Percentiles rank a stretch among this genome's conserved stretches.
phyloP scores from a whole-genome alignment of 1,140 invertebrate genomes.

The Heliconius himera region DNA sequence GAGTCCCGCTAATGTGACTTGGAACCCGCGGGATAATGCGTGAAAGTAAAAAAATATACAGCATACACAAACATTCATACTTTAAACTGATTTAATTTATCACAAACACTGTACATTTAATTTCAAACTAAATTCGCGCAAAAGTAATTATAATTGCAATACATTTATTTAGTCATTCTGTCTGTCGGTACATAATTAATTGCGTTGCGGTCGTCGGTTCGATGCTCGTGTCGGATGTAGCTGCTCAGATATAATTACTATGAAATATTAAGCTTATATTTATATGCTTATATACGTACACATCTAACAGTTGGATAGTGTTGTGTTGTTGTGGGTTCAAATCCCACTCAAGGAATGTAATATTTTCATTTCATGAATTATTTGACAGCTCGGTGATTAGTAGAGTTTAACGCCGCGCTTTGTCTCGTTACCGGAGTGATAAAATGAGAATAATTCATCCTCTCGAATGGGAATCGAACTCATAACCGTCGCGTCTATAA shows the following conservation, averaged over 20 bases:
- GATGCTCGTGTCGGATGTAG: conserved; percentile 30
- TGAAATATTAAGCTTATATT: conserved; percentile 21
- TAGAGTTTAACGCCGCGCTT: too few species aligned
- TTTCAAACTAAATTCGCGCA: background rate
- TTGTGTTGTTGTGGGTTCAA: too few species aligned
- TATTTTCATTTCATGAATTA: too few species aligned
- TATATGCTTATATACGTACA: too few species aligned
- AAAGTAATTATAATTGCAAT: conserved; percentile 42
- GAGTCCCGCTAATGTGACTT: too few species aligned
- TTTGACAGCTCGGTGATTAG: too few species aligned
- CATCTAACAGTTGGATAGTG: background rate
- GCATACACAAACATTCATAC: too few species aligned
- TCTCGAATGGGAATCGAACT: too few species aligned
- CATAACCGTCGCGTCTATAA: too few species aligned
- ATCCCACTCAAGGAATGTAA: background rate
- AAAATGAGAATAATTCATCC: too few species aligned
- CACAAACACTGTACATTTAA: background rate
- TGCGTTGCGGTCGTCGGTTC: conserved; percentile 34
- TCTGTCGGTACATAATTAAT: conserved; percentile 40
- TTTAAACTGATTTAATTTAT: background rate
- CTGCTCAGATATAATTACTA: conserved; percentile 25
- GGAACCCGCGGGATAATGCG: background rate
- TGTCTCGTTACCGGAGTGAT: too few species aligned
- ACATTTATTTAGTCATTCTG: conserved; percentile 41
- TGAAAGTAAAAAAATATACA: background rate